Base-by-base conservation (phyloP, 2,888 invertebrate species). In the Melanargia galathea region DNA sequence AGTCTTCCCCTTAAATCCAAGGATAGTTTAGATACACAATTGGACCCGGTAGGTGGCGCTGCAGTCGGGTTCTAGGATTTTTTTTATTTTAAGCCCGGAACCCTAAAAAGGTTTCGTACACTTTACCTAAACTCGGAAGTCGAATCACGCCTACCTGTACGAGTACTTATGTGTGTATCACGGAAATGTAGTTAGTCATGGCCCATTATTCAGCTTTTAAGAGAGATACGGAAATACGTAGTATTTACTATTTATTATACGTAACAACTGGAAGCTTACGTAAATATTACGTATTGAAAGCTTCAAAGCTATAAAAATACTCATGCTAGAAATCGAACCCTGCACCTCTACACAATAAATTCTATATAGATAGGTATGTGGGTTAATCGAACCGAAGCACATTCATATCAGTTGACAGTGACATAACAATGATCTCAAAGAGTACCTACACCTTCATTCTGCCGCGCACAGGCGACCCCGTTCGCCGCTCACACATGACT, bases 401-500 rank as follows among this genome's bases (percentile, higher is more conserved):
- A 54, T 54, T 57, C 54, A 64, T 64, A 58, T 56, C 55, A 60
- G 60, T 62, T 62, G 67, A 57, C 62, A 63, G 57, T 62, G 62
- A 67, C 57, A 65, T 62, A 60, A 67, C 62, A 65, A 65, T 64
- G 46, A 48, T 45, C 20, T 45, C 55, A 54, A 58, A 67, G 57
- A 65, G 65, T 61, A n/a, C n/a, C n/a, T n/a, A 45, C 63, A 60
- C 65, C 62, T 60, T 52, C 38, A 60, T 66, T 60, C 56, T 65
- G 38, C 20, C n/a, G 45, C 63, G 22, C 60, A 63, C 65, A 60
- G 60, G 63, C 63, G 65, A 51, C 55, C 66, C 66, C 22, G 58
- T 58, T 58, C 70, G 70, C 71, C 68, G 64, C 69, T 68, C 68
- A 66, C 67, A 66, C 65, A 63, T 63, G 58, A 66, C 65, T 63